Evolutionary conservation across 2,797 vertebrate species (phyloP).

Genomic region (Chiroxiphia lanceolata): DNA sequence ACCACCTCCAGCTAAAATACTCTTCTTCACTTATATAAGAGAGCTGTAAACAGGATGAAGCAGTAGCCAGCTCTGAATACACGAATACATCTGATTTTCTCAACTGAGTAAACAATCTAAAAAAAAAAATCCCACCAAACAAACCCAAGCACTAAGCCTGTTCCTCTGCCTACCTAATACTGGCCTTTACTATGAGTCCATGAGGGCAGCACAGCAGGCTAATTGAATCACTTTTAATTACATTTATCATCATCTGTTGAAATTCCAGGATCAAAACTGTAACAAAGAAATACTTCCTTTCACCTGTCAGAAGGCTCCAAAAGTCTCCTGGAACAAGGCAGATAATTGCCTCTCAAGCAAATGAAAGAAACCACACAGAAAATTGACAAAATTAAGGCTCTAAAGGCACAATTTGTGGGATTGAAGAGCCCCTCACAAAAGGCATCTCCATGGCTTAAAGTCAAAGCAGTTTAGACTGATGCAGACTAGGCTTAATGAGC

Average conservation of each 20-base stretch:
- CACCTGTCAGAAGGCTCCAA: neutral
- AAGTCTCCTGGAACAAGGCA: neutral
- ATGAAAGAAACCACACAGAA: neutral
- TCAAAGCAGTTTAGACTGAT: conserved; percentile 13
- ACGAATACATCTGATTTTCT: neutral
- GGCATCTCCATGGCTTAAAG: neutral
- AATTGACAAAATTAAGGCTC: neutral
- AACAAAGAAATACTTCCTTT: neutral
- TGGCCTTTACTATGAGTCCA: neutral
- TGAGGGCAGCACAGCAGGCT: neutral
- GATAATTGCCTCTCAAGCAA: neutral
- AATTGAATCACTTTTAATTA: neutral
- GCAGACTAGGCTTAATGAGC: conserved; percentile 16
- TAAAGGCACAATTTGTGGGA: neutral
- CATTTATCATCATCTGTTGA: neutral
- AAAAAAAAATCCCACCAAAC: neutral
- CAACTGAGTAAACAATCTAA: neutral
- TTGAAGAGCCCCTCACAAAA: neutral
- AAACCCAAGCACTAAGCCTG: neutral
- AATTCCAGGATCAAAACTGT: neutral
- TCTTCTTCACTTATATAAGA: neutral
- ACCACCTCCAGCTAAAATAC: neutral
- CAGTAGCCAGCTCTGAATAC: neutral
- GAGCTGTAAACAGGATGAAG: neutral
- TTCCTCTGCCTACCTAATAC: neutral